A percentile compares a stretch with the other conserved stretches of the same genome.
These are phyloP conservation scores for Lithosia quadra DNA, from an alignment of 2,888 invertebrate genomes.

Conservation along the genomic window DNA sequence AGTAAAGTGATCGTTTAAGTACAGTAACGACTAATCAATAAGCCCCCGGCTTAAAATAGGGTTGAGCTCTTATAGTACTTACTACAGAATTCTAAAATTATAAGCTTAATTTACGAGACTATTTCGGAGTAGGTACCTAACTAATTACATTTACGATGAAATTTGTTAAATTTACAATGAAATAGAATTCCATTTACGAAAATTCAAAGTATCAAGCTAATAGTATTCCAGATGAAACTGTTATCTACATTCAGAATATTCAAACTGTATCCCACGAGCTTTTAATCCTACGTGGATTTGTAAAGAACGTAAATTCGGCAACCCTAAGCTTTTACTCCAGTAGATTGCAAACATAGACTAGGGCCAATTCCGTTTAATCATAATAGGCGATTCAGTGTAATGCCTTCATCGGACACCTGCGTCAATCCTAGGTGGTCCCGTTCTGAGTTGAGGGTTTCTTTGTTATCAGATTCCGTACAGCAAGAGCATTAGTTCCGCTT, in stretches of 20 bases:
- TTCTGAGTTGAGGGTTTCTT: slow-evolving; percentile 41
- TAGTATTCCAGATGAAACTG: background rate
- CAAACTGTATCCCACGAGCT: background rate
- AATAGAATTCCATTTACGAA: too few relatives aligned
- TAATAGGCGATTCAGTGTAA: slow-evolving; percentile 81
- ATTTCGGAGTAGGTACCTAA: background rate
- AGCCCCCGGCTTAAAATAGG: slow-evolving; percentile 62
- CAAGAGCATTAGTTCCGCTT: slow-evolving; percentile 30
- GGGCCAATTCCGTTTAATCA: slow-evolving; percentile 75
- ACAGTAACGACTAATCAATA: slow-evolving; percentile 74
- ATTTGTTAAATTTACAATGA: background rate
- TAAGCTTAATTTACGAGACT: background rate
- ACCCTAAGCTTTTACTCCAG: slow-evolving; percentile 59
- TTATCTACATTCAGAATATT: background rate
- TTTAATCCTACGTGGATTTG: background rate
- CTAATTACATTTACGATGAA: background rate
- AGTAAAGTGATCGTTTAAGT: slow-evolving; percentile 64
- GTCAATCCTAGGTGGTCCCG: slow-evolving; percentile 61
- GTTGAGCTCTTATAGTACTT: slow-evolving; percentile 22
- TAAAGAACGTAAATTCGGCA: slow-evolving; percentile 24
- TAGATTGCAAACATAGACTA: slow-evolving; percentile 80
- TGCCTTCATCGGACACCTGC: slow-evolving; percentile 84
- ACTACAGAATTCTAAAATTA: background rate
- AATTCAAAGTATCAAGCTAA: background rate
- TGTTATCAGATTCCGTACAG: slow-evolving; percentile 49